These are phyloP conservation scores for Trichogramma dendrolimi DNA, from an alignment of 2,888 invertebrate species.

Conservation along the genomic window DNA sequence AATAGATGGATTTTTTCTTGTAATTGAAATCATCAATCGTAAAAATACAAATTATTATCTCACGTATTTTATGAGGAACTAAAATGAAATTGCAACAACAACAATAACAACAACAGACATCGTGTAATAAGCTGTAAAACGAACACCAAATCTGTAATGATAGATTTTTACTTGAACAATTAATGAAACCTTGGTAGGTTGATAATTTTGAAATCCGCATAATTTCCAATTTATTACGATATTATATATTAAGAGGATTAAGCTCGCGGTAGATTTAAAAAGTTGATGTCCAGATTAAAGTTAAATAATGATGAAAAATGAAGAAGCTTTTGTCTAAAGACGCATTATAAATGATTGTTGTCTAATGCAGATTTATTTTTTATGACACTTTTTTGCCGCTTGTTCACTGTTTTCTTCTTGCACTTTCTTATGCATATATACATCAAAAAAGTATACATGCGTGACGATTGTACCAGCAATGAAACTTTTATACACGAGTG, in stretches of 20 bases:
- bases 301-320: not conserved
- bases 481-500: too few relatives aligned
- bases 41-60: too few relatives aligned
- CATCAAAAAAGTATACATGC: too few relatives aligned
- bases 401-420: slow-evolving; percentile 4
- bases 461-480: too few relatives aligned
- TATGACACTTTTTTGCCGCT: slow-evolving; percentile 25
- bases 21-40: too few relatives aligned
- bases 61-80: too few relatives aligned
- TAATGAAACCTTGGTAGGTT: slow-evolving; percentile 8
- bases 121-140: slow-evolving; percentile 40
- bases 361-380: slow-evolving; percentile 27
- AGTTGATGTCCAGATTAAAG: slow-evolving; percentile 8
- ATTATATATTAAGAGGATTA: slow-evolving; percentile 1
- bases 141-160: slow-evolving; percentile 50
- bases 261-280: not conserved
- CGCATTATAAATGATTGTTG: slow-evolving; percentile 22
- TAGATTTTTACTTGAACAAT: slow-evolving; percentile 30
- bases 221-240: slow-evolving; percentile 13
- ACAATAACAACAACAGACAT: not conserved
- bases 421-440: too few relatives aligned
- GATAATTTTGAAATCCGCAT: slow-evolving; percentile 20
- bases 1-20: too few relatives aligned
- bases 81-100: too few relatives aligned
- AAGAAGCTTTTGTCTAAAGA: slow-evolving; percentile 14